phyloP scores from a whole-genome alignment of 2,888 invertebrate species.

The Smittia aterrima region DNA sequence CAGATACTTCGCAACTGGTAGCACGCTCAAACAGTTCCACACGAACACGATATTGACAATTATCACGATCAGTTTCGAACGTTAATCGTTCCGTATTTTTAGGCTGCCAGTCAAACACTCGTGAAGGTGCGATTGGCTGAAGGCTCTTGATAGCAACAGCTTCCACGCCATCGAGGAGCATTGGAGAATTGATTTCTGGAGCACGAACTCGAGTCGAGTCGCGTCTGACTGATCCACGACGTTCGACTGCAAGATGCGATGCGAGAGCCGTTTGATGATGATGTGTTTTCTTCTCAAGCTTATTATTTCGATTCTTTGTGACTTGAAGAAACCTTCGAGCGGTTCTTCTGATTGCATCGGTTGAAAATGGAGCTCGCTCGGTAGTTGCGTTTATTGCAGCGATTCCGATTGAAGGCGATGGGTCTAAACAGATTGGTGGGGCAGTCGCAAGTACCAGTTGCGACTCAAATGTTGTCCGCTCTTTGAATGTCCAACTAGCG shows the following conservation, averaged over 20 bases:
- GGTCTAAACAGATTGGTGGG: slow-evolving; percentile 85
- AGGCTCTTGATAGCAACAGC: not conserved
- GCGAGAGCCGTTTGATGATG: slow-evolving; percentile 26
- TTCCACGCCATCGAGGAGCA: not conserved
- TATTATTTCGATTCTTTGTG: slow-evolving; percentile 29
- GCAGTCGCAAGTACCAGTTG: slow-evolving; percentile 81
- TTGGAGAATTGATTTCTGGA: not conserved
- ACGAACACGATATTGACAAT: slow-evolving; percentile 32
- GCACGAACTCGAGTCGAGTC: not conserved
- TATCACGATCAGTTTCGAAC: slow-evolving; percentile 37
- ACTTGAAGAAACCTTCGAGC: slow-evolving; percentile 60
- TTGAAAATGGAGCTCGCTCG: slow-evolving; percentile 44
- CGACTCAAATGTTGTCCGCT: slow-evolving; percentile 75
- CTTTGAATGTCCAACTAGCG: slow-evolving; percentile 55
- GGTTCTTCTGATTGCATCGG: slow-evolving; percentile 56
- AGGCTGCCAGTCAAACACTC: slow-evolving; percentile 26
- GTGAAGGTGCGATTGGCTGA: not conserved
- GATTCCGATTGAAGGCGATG: slow-evolving; percentile 73
- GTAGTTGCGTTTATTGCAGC: slow-evolving; percentile 58
- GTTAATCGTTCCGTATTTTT: slow-evolving; percentile 31
- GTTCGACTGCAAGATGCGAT: not conserved
- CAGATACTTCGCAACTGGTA: slow-evolving; percentile 26
- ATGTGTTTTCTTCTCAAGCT: slow-evolving; percentile 30
- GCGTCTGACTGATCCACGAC: not conserved
- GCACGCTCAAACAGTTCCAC: slow-evolving; percentile 28